Evolutionary conservation across 2,797 vertebrate species (phyloP), one percentile per base, ranked within the genome.

Genomic region (Cottoperca gobio): DNA sequence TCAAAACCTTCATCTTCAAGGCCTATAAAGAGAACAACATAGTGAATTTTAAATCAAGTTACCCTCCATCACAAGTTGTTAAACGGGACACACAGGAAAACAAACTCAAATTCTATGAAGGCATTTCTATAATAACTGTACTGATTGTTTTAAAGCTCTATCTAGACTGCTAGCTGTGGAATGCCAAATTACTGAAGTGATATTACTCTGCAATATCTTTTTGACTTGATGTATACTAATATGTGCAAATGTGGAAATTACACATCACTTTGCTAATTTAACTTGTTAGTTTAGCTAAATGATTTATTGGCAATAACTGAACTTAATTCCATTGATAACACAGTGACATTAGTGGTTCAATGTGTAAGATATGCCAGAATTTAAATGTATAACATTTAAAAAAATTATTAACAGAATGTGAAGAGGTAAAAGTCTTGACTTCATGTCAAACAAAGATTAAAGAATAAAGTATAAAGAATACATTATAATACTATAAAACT

Each of bases 1-100:
- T 97, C 96, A 91, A 99, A 98, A 4, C 96, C 95, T 89, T 99
- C 97, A 85, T 98, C 97, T 39, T 96, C 96, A 74, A 99, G 93
- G 42, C 97, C 98, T 99, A 73, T n/a, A 61, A 81, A 62, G 59
- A 84, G 42, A 82, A 78, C 78, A 48, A 43, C 9, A 74, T 11
- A 28, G 2, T 40, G 8, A 14, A 66, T 19, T 21, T 1, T 5
- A 1, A 43, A n/a, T 26, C 3, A 21, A 14, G 39, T 45, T 19
- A 31, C 3, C 21, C 24, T 13, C 1, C 40, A 46, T 19, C n/a
- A 72, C 17, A 37, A 28, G 16, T 23, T 28, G 39, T 48, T 63
- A 43, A 57, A 23, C 39, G 52, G 23, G 3, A 7, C 28, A 21
- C 21, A n/a, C 9, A 24, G 45, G 10, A 49, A 58, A 33, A 43